Evolutionary conservation across 2,113 vertebrate species (phyloP), one percentile per base, ranked within the genome.

Genomic region (Cyrtonyx montezumae): DNA sequence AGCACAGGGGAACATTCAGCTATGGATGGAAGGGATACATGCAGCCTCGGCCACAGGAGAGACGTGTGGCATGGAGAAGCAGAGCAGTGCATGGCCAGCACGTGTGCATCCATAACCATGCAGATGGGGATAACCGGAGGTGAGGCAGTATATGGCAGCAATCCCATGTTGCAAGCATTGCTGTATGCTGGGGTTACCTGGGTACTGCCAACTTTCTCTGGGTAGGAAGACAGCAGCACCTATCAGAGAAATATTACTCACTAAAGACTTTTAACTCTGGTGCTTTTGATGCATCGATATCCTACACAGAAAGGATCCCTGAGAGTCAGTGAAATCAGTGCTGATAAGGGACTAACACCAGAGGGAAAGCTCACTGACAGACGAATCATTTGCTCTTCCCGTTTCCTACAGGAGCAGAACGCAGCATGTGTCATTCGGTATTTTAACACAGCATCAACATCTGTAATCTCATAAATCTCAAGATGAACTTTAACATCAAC

Each of bases 31-130:
- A 92, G 37, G 20, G 73, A 88, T 40, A 20, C 68, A 87, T n/a
- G 68, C 34, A 49, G 36, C 23, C 42, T 58, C 75, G 3, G 40
- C 3, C 4, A 36, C 23, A 82, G 32, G 12, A 71, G 20, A 62
- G 53, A 46, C 18, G 13, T 36, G 84, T 23, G 30, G 16, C 74
- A 71, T 65, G 46, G n/a, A 77, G 25, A 36, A 51, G 75, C 36
- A 42, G 37, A 22, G 53, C 0, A 0, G 36, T 16, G 8, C 0
- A 0, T 42, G 26, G 17, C 59, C 28, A 83, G 11, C 71, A 74
- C 67, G 71, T 25, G 59, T 34, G 28, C 30, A 58, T 63, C 51
- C 58, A 6, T 18, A 13, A 21, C 0, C 0, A 11, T 5, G 40
- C 0, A 0, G 45, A 28, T 23, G 23, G 22, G 58, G 45, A 63